Evolutionary conservation across 1,140 invertebrate genomes (phyloP), one percentile per base, ranked within the genome.

Genomic region (Portunus trituberculatus): DNA sequence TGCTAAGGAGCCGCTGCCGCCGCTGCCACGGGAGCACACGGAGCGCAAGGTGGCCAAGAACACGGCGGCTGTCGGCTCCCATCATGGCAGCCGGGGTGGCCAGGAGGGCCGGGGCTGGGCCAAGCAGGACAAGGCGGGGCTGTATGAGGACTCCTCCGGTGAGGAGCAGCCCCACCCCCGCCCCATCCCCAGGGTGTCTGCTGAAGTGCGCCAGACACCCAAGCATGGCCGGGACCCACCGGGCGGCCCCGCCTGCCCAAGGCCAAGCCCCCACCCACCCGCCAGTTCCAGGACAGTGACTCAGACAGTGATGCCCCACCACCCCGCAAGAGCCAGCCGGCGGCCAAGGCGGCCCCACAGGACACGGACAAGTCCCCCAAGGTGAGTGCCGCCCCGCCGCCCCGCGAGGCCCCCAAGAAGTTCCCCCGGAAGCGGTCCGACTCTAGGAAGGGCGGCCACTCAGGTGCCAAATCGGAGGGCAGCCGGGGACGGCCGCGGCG

Each of bases 401-500:
- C 91, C 32, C 48, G 94, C 3, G 94, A 95, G 90, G 48, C 90
- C 25, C 29, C 46, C 8, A 95, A 86, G 45, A 92, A 91, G 52
- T 52, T 52, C 28, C 84, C 94, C 20, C 92, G 83, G 52, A 92
- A 95, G 91, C 83, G 52, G 20, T 59, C 91, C 20, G 94, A 95
- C 46, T 87, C 91, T n/a, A 39, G 83, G 25, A 92, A 95, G 31
- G 90, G 86, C n/a, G 88, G 90, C 88, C 90, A 95, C 83, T 32
- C 87, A 29, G 94, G 94, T 92, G 91, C 94, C 84, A 95, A 95
- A 92, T 87, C 94, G 67, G 94, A 95, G 46, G 94, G 88, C 31
- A 92, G 87, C 39, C 88, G 91, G 39, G 87, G 52, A 16, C 76
- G 91, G 76, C 32, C 45, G 12, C 45, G 16, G 29, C 83, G 67